Conservation (phyloP, 1,140 invertebrate genomes). For the Pseudomyrmex gracilis region DNA sequence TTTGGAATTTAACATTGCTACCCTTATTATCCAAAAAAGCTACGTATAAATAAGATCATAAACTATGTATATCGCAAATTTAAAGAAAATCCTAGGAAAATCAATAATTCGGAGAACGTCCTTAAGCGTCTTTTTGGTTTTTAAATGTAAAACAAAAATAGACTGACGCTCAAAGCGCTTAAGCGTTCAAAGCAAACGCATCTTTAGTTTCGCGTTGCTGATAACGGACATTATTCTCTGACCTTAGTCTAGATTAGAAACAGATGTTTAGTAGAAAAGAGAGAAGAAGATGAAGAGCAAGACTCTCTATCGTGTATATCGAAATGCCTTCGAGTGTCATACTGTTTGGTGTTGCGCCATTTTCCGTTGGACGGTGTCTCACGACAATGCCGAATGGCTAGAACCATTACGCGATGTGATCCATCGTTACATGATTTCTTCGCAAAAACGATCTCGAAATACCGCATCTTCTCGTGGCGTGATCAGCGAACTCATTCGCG, state of each 20-base stretch:
- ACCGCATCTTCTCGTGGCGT: slow-evolving; percentile 6
- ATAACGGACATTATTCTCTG: slow-evolving; percentile 40
- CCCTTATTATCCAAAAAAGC: too few relatives aligned
- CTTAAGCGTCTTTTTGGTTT: slow-evolving; percentile 6
- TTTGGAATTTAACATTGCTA: too few relatives aligned
- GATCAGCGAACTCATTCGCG: slow-evolving; percentile 6
- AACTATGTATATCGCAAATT: too few relatives aligned
- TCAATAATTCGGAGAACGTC: too few relatives aligned
- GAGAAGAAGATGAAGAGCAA: background rate
- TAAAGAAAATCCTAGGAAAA: too few relatives aligned
- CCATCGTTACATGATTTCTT: background rate
- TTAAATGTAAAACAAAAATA: too few relatives aligned
- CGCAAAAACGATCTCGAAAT: slow-evolving; percentile 37
- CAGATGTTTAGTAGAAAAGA: slow-evolving; percentile 52
- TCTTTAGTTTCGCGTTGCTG: slow-evolving; percentile 40
- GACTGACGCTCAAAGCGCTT: too few relatives aligned
- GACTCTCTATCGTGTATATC: slow-evolving; percentile 43
- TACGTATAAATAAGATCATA: too few relatives aligned
- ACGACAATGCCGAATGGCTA: slow-evolving; percentile 35
- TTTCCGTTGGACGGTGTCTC: slow-evolving; percentile 42
- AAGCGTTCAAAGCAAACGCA: too few relatives aligned
- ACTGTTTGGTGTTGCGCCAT: slow-evolving; percentile 12
- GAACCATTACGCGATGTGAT: slow-evolving; percentile 12
- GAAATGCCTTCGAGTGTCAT: slow-evolving; percentile 54
- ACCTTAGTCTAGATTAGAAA: slow-evolving; percentile 14